Percentiles rank a stretch among this genome's conserved stretches.
These are phyloP conservation scores for Nipponia nippon DNA, from an alignment of 2,113 vertebrate species.

Conservation along the genomic window DNA sequence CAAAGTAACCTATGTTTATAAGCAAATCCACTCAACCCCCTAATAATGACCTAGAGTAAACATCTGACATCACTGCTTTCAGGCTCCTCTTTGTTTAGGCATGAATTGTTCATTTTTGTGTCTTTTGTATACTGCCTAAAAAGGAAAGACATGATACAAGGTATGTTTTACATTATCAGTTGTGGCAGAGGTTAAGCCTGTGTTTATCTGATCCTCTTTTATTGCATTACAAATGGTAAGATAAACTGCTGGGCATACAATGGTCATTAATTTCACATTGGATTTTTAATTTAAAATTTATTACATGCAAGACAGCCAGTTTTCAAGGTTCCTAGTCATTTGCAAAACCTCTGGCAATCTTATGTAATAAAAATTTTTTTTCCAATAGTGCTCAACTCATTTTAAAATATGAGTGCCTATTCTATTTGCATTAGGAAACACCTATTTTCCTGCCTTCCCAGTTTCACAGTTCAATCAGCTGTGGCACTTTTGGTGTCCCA, in stretches of 20 bases:
- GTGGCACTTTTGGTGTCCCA: not conserved
- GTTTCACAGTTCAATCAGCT: not conserved
- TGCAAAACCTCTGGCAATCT: not conserved
- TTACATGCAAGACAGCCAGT: constrained; percentile 4
- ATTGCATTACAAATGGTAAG: constrained; percentile 58
- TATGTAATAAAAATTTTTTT: not conserved
- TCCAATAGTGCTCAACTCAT: not conserved
- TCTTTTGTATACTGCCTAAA: constrained; percentile 67
- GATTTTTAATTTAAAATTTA: constrained; percentile 58
- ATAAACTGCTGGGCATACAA: constrained; percentile 50
- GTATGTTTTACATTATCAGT: constrained; percentile 68
- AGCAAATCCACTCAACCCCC: constrained; percentile 44
- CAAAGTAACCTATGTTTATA: constrained; percentile 62
- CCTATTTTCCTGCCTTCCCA: not conserved
- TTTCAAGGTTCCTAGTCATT: not conserved
- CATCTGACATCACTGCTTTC: constrained; percentile 64
- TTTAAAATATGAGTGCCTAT: not conserved
- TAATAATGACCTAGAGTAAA: constrained; percentile 67
- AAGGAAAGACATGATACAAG: constrained; percentile 69
- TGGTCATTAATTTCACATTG: constrained; percentile 46
- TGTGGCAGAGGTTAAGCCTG: constrained; percentile 65
- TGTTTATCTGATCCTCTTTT: constrained; percentile 71
- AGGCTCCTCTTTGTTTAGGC: constrained; percentile 70
- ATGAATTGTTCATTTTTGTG: constrained; percentile 72
- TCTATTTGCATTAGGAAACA: not conserved